These are phyloP conservation scores for Atherinomorus stipes DNA, from an alignment of 2,113 vertebrate genomes.

Conservation along the genomic window DNA sequence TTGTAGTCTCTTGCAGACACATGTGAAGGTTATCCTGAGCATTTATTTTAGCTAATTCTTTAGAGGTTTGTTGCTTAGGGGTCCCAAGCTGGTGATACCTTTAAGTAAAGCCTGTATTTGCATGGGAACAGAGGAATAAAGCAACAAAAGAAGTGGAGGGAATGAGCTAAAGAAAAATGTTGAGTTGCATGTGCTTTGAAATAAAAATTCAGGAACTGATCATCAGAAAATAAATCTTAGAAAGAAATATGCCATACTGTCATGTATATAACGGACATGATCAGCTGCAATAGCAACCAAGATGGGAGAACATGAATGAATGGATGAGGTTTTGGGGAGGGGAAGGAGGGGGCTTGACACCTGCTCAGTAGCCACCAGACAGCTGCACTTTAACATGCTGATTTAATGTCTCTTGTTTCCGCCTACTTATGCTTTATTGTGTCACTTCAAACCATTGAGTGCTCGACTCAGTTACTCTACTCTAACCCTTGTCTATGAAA, in stretches of 20 bases:
- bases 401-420: slow-evolving; percentile 59
- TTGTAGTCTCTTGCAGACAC: neutral
- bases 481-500: neutral
- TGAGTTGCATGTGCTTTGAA: neutral
- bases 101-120: neutral
- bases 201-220: neutral
- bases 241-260: neutral
- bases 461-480: neutral
- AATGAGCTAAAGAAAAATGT: neutral
- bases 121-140: neutral
- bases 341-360: slow-evolving; percentile 36
- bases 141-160: neutral
- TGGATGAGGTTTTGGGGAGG: neutral
- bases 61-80: neutral
- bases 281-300: neutral
- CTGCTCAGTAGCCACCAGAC: slow-evolving; percentile 65
- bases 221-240: neutral
- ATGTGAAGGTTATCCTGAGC: no score
- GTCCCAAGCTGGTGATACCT: neutral
- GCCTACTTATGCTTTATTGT: slow-evolving; percentile 11
- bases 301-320: neutral
- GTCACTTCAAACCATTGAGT: neutral
- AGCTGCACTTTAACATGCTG: slow-evolving; percentile 64
- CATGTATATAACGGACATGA: neutral
- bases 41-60: no score